Conservation (phyloP, 2,797 vertebrate genomes). For the Eupleurogrammus muticus region DNA sequence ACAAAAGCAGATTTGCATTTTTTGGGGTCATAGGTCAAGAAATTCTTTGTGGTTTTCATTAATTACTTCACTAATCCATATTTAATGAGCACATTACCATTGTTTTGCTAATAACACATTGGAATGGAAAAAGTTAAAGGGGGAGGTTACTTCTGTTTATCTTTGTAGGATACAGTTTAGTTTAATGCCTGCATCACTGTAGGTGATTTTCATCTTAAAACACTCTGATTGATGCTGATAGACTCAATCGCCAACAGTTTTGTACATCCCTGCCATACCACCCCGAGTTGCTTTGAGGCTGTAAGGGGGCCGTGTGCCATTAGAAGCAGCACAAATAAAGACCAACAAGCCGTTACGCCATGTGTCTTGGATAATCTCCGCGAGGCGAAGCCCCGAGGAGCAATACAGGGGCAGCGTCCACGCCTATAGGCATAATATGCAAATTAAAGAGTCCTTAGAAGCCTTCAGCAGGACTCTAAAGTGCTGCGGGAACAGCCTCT, state of each 20-base stretch:
- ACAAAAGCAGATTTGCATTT: too few species aligned
- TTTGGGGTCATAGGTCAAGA: too few species aligned
- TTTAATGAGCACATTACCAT: too few species aligned
- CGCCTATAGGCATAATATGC: constrained; percentile 43
- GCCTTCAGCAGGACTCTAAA: constrained; percentile 41
- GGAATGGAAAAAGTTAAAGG: too few species aligned
- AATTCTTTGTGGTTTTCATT: too few species aligned
- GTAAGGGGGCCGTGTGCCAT: constrained; percentile 8
- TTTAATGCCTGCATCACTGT: constrained; percentile 1
- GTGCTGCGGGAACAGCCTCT: constrained; percentile 37
- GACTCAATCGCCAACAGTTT: not conserved
- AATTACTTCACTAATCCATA: too few species aligned
- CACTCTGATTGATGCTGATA: not conserved
- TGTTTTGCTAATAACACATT: too few species aligned
- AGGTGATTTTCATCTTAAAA: not conserved
- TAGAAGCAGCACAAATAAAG: constrained; percentile 29
- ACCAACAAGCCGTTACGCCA: constrained; percentile 32
- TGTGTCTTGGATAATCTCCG: constrained; percentile 43
- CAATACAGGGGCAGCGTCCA: constrained; percentile 31
- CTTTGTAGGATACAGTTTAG: not conserved
- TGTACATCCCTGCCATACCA: not conserved
- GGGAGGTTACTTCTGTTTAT: too few species aligned
- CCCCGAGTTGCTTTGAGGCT: constrained; percentile 14
- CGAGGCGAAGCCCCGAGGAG: constrained; percentile 44
- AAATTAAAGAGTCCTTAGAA: constrained; percentile 54